phyloP scores from a whole-genome alignment of 2,797 vertebrate species.

The Pangasius larnaudii region DNA sequence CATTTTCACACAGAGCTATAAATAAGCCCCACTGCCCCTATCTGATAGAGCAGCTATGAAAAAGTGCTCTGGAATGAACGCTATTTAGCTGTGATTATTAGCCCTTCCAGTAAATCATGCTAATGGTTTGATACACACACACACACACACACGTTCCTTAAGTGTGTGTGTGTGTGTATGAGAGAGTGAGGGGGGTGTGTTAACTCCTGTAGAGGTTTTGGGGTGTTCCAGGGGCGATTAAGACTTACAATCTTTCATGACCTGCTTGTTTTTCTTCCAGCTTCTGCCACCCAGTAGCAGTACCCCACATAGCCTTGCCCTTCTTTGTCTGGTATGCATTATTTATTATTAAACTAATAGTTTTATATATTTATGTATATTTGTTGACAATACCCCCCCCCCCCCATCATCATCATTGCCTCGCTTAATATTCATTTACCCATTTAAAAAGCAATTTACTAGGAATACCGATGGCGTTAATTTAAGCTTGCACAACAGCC shows the following conservation, averaged over 20 bases:
- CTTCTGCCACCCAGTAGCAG: constrained; percentile 65
- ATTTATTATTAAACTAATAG: constrained; percentile 29
- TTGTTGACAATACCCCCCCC: neutral
- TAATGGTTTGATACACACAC: neutral
- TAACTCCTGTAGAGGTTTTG: constrained; percentile 7
- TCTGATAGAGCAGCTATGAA: constrained; percentile 45
- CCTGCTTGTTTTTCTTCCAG: constrained; percentile 51
- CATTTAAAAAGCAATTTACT: neutral
- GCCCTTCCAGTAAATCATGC: constrained; percentile 23
- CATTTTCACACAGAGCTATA: constrained; percentile 58
- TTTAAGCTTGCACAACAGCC: neutral
- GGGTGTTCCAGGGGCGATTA: constrained; percentile 11
- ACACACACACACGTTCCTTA: no score
- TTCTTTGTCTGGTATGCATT: constrained; percentile 44
- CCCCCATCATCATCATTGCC: neutral
- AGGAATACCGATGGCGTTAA: neutral
- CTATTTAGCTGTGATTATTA: constrained; percentile 21
- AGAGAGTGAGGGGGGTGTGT: neutral
- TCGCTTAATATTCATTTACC: neutral
- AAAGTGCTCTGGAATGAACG: constrained; percentile 34
- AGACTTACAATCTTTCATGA: constrained; percentile 51
- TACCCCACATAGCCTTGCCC: constrained; percentile 30
- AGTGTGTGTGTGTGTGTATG: neutral
- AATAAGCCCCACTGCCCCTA: constrained; percentile 57
- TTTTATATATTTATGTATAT: constrained; percentile 13